Evolutionary conservation across 2,888 invertebrate genomes (phyloP), one percentile per base, ranked within the genome.

Genomic region (Pandemis corylana): DNA sequence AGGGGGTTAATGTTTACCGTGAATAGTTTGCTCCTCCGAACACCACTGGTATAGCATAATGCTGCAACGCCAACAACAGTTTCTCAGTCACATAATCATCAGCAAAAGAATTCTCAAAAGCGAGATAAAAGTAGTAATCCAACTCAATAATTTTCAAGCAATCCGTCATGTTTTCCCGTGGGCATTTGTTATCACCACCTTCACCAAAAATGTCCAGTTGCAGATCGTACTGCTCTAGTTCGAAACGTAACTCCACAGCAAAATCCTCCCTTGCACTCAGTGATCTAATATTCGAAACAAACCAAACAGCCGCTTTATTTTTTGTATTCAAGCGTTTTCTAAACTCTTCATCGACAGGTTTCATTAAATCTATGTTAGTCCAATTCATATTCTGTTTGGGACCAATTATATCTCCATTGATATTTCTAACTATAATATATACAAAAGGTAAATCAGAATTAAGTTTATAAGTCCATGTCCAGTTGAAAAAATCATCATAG

Each of bases 11-110:
- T 46, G 5, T 46, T 15, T 80, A 90, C 91, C 91, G 89, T 7
- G 89, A 85, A 75, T 92, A 92, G 75, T 92, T 88, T 36, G 91
- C 90, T 3, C 82, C 89, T 4, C 91, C 92, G 70, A 82, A 91
- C 0, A 92, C 91, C 46, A 92, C 82, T 2, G 92, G 91, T 2
- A 92, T 80, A 0, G 87, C 82, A 56, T 86, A 82, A 76, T 90
- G 80, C 44, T 86, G 79, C 51, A 92, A 80, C 1, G 85, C 85
- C 51, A 82, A 76, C 28, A 90, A 76, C 71, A 92, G 67, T 77
- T 91, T 91, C 77, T 92, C 92, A 3, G 92, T 91, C 0, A 91
- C 91, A 66, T 90, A 91, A 77, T 91, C 90, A 69, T 85, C 83
- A 46, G 82, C 82, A 7, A 88, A 83, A 0, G 91, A 86, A 76